These are phyloP conservation scores for Acleris emargana DNA, from an alignment of 2,888 invertebrate genomes.

Conservation along the genomic window DNA sequence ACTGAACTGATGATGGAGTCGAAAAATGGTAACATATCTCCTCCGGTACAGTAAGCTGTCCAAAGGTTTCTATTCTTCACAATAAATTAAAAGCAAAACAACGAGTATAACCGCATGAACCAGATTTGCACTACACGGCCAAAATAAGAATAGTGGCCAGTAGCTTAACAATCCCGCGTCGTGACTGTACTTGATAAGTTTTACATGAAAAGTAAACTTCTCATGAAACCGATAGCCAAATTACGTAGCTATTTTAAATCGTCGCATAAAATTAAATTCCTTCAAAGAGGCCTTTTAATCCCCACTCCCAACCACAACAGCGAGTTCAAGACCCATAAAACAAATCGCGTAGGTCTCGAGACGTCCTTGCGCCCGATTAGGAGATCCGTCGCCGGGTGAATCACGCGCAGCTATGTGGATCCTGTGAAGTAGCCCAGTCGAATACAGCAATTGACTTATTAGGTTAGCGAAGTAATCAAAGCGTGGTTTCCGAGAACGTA, in stretches of 20 bases:
- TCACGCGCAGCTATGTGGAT: slow-evolving; percentile 19
- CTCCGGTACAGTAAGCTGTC: too few relatives aligned
- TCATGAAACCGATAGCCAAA: neutral
- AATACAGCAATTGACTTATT: slow-evolving; percentile 1
- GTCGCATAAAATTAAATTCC: neutral
- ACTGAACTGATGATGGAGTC: too few relatives aligned
- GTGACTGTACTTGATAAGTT: too few relatives aligned
- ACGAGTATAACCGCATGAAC: too few relatives aligned
- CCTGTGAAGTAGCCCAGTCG: neutral
- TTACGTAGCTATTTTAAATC: neutral
- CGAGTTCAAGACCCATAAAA: slow-evolving; percentile 30
- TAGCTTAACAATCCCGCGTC: too few relatives aligned
- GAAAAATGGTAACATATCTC: too few relatives aligned
- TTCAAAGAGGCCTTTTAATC: slow-evolving; percentile 1
- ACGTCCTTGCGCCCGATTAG: slow-evolving; percentile 33
- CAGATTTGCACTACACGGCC: too few relatives aligned
- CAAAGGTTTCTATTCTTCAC: too few relatives aligned
- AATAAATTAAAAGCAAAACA: too few relatives aligned
- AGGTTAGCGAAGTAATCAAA: neutral
- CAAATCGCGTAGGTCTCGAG: slow-evolving; percentile 31
- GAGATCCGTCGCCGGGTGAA: slow-evolving; percentile 28
- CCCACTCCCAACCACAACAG: neutral
- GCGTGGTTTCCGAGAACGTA: neutral
- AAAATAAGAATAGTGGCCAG: too few relatives aligned
- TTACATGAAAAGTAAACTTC: neutral